phyloP scores from a whole-genome alignment of 1,140 invertebrate genomes.

The silkworm (Bombyx mori) region ASM3026992v2 NC_085122.1:9801501-9802000 shows the following conservation, averaged over 20 bases:
- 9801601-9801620: no score
- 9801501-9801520: no score
- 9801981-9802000: no score
- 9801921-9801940: background rate
- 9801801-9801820: constrained; percentile 90
- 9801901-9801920: constrained; percentile 68
- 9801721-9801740: constrained; percentile 79
- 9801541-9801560: no score
- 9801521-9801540: no score
- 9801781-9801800: constrained; percentile 97
- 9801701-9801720: constrained; percentile 72
- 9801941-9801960: background rate
- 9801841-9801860: constrained; percentile 99
- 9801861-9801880: constrained; percentile 99
- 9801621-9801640: no score
- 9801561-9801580: no score
- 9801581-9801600: no score
- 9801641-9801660: no score
- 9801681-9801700: no score
- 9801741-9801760: constrained; percentile 91
- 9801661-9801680: no score
- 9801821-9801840: constrained; percentile 87
- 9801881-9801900: constrained; percentile 98
- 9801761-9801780: constrained; percentile 98
- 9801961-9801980: no score